Conservation (phyloP, 1,140 invertebrate genomes). For the Scylla paramamosain region DNA sequence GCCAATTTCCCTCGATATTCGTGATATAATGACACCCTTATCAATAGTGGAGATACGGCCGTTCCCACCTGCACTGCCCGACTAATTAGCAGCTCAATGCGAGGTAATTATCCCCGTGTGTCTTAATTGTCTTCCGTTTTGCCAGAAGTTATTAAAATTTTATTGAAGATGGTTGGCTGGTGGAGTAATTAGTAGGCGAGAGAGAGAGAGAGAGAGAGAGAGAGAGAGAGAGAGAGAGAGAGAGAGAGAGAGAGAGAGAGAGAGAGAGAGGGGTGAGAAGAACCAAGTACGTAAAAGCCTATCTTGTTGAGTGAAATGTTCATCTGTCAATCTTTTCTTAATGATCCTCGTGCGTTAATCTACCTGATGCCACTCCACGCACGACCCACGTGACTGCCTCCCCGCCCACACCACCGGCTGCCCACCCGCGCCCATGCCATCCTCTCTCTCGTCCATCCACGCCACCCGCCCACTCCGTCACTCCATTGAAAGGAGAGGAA, state of each 20-base stretch:
- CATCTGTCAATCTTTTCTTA: no score
- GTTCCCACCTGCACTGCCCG: background rate
- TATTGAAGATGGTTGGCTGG: constrained; percentile 9
- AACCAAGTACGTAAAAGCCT: background rate
- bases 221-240: constrained; percentile 20
- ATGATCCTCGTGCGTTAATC: no score
- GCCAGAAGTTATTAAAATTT: background rate
- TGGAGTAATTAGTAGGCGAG: background rate
- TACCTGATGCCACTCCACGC: no score
- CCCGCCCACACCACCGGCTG: no score
- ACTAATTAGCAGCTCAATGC: constrained; percentile 2
- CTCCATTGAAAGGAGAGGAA: background rate
- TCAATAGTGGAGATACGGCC: no score
- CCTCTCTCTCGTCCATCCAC: no score
- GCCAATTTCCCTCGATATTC: background rate
- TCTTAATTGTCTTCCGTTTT: constrained; percentile 24
- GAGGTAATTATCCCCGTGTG: background rate
- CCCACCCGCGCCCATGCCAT: no score
- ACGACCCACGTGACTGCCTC: no score
- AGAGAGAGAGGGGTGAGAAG: background rate
- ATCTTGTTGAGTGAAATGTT: no score
- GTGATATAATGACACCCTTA: no score
- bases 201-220: constrained; percentile 20
- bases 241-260: background rate
- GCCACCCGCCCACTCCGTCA: no score